These are phyloP conservation scores for Alentia gelatinosa DNA, from an alignment of 2,888 invertebrate genomes.

Conservation along the genomic window DNA sequence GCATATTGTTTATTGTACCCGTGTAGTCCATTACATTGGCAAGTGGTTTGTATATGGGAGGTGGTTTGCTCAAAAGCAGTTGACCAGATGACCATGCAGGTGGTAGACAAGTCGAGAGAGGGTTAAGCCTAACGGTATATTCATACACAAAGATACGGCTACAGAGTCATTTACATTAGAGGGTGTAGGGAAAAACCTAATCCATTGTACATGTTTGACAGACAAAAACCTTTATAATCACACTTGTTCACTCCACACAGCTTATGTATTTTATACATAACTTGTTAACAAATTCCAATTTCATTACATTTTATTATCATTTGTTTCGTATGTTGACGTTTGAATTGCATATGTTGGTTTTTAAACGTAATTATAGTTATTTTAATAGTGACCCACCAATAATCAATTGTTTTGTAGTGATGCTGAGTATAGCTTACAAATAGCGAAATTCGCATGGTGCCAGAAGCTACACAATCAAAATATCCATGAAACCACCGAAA, in stretches of 20 bases:
- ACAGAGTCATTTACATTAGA: background rate
- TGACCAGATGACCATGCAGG: background rate
- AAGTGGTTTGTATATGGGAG: conserved; percentile 37
- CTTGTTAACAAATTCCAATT: conserved; percentile 26
- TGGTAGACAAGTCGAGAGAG: background rate
- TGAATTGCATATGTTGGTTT: background rate
- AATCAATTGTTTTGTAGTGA: background rate
- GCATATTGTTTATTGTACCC: conserved; percentile 46
- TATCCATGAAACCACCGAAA: background rate
- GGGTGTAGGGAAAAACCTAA: background rate
- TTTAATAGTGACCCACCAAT: background rate
- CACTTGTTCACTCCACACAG: background rate
- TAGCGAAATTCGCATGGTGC: background rate
- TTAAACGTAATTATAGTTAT: background rate
- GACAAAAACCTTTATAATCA: background rate
- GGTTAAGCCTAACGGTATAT: background rate
- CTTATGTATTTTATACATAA: background rate
- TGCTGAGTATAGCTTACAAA: background rate
- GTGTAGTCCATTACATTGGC: conserved; percentile 38
- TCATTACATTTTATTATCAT: conserved; percentile 30
- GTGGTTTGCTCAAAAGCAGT: conserved; percentile 22
- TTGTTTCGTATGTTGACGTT: conserved; percentile 39
- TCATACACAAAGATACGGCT: background rate
- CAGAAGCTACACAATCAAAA: conserved; percentile 14
- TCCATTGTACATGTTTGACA: conserved; percentile 52